Conservation (phyloP, 2,113 vertebrate genomes). For the Bagarius yarrelli region DNA sequence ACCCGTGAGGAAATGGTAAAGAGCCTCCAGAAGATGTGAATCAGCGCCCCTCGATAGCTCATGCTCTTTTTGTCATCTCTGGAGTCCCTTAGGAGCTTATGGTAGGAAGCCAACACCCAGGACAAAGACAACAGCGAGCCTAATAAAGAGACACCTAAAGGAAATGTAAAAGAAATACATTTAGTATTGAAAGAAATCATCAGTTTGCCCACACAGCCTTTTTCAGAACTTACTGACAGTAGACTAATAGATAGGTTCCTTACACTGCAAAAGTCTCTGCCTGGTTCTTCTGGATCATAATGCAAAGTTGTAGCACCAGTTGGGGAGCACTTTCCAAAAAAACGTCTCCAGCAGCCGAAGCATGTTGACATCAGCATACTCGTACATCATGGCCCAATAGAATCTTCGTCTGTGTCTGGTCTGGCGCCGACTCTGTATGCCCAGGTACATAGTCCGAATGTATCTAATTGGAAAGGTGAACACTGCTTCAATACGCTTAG, state of each 20-base stretch:
- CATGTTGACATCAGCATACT: conserved; percentile 98
- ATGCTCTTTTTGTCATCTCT: conserved; percentile 98
- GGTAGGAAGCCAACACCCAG: conserved; percentile 99
- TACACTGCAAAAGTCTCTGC: conserved; percentile 97
- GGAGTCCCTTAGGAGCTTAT: conserved; percentile 97
- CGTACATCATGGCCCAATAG: conserved; percentile 99
- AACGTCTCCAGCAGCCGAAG: conserved; percentile 96
- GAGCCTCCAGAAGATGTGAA: conserved; percentile 96
- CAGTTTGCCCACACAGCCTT: background rate
- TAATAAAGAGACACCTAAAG: conserved; percentile 92
- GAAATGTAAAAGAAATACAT: conserved; percentile 12
- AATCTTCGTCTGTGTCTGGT: conserved; percentile 95
- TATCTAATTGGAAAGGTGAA: conserved; percentile 74
- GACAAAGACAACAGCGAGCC: conserved; percentile 96
- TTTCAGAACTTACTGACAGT: background rate
- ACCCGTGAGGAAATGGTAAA: conserved; percentile 99
- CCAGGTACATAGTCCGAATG: conserved; percentile 96
- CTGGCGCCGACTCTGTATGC: conserved; percentile 91
- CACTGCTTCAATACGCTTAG: background rate
- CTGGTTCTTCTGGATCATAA: conserved; percentile 99
- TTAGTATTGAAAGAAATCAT: conserved; percentile 5
- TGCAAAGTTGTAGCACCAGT: conserved; percentile 99
- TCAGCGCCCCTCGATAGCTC: conserved; percentile 95
- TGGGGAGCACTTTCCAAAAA: conserved; percentile 96
- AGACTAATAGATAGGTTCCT: conserved; percentile 54